Evolutionary conservation across 2,888 invertebrate species (phyloP).

Genomic region (Drosophila limbata): DNA sequence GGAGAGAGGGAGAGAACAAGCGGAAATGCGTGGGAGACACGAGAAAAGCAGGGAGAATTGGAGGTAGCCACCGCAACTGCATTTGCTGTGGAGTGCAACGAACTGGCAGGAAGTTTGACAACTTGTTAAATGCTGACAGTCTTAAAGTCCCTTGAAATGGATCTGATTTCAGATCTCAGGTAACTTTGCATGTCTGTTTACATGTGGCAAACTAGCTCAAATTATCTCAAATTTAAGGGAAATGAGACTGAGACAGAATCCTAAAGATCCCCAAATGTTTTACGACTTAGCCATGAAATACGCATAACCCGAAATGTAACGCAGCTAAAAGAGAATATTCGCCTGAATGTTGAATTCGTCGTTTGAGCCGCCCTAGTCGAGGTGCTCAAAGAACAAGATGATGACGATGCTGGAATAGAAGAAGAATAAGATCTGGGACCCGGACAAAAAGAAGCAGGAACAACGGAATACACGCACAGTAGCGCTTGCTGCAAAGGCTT

Average conservation of each 20-base stretch:
- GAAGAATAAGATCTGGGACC: slow-evolving; percentile 27
- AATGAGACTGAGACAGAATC: not conserved
- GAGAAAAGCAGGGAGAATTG: slow-evolving; percentile 9
- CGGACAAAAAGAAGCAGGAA: slow-evolving; percentile 44
- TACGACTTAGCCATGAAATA: slow-evolving; percentile 29
- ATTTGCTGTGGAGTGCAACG: slow-evolving; percentile 52
- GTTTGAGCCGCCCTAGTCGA: slow-evolving; percentile 42
- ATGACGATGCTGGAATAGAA: slow-evolving; percentile 11
- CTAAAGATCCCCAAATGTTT: slow-evolving; percentile 24
- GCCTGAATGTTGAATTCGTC: slow-evolving; percentile 45
- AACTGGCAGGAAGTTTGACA: slow-evolving; percentile 56
- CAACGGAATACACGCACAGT: slow-evolving; percentile 61
- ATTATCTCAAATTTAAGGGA: slow-evolving; percentile 11
- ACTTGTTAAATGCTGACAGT: slow-evolving; percentile 47
- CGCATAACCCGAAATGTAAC: slow-evolving; percentile 36
- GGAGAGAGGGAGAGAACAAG: slow-evolving; percentile 59
- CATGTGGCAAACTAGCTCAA: slow-evolving; percentile 9
- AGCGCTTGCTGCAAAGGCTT: slow-evolving; percentile 63
- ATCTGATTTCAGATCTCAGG: slow-evolving; percentile 10
- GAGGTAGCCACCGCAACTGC: slow-evolving; percentile 30
- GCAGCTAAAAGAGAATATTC: slow-evolving; percentile 30
- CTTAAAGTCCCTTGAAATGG: slow-evolving; percentile 28
- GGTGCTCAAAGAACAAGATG: slow-evolving; percentile 34
- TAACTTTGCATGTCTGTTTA: not conserved
- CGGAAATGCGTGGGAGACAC: slow-evolving; percentile 62